phyloP scores from a whole-genome alignment of 1,140 invertebrate species.

The Bombyx mori region DNA sequence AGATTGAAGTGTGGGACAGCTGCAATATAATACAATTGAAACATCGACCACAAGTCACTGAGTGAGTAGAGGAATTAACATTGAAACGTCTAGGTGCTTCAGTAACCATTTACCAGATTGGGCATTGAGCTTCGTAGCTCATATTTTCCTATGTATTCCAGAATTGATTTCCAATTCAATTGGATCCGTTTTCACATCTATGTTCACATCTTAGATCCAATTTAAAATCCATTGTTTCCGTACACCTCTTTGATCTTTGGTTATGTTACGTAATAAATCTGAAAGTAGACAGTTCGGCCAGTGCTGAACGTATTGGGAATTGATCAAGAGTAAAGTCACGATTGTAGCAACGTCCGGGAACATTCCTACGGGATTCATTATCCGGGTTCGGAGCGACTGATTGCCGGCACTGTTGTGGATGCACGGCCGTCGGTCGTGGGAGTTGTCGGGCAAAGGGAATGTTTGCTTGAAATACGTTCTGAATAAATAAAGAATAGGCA shows the following conservation, averaged over 20 bases:
- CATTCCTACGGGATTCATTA: constrained; percentile 60
- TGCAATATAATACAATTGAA: no score
- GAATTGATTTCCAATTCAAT: no score
- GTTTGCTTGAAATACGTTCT: constrained; percentile 12
- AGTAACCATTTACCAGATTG: no score
- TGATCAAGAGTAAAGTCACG: constrained; percentile 64
- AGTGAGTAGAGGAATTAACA: no score
- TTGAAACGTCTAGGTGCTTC: no score
- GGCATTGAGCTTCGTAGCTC: no score
- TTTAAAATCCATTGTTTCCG: constrained; percentile 4
- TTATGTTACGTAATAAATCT: no score
- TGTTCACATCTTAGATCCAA: constrained; percentile 4
- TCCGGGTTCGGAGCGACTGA: constrained; percentile 47
- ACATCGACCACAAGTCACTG: no score
- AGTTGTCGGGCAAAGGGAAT: neutral
- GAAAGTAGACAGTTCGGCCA: constrained; percentile 14
- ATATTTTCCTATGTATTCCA: no score
- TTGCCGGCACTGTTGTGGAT: constrained; percentile 35
- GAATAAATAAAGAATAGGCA: constrained; percentile 26
- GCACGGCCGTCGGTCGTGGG: constrained; percentile 3
- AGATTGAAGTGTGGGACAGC: no score
- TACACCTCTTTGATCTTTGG: no score
- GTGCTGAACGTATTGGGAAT: constrained; percentile 48
- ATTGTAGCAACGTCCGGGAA: constrained; percentile 49
- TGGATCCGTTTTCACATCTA: no score